These are phyloP conservation scores for Eristalis pertinax DNA, from an alignment of 2,888 invertebrate genomes.

Conservation along the genomic window DNA sequence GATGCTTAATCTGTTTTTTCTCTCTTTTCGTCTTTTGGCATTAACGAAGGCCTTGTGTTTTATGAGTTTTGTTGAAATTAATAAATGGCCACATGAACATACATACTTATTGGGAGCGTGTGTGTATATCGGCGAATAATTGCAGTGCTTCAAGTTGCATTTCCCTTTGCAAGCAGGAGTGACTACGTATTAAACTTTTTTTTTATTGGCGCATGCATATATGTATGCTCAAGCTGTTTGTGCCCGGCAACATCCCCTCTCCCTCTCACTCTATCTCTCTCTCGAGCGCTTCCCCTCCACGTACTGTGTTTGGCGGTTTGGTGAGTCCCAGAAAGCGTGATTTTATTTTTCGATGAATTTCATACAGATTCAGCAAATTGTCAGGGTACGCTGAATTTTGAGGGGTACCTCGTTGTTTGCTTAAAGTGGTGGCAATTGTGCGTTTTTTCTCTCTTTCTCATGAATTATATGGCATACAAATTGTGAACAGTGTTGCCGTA, in stretches of 20 bases:
- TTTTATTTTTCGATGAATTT: constrained; percentile 10
- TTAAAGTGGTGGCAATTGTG: not conserved
- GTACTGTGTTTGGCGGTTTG: not conserved
- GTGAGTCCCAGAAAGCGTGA: constrained; percentile 1
- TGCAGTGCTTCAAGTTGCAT: not conserved
- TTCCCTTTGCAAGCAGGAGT: too few species aligned
- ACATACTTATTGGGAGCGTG: not conserved
- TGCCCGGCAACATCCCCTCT: too few species aligned
- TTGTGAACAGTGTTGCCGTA: not conserved
- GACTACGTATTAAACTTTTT: too few species aligned
- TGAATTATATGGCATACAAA: not conserved
- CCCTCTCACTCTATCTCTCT: too few species aligned
- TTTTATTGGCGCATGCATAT: not conserved
- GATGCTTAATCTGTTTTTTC: not conserved
- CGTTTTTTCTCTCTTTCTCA: not conserved
- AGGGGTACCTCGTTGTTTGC: not conserved
- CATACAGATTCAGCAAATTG: constrained; percentile 35
- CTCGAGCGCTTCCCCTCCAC: not conserved
- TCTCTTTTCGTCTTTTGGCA: not conserved
- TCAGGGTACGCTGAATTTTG: not conserved
- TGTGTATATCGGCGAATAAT: not conserved
- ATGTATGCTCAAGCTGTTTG: not conserved
- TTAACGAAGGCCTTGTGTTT: not conserved
- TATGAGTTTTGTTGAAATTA: not conserved
- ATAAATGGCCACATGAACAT: not conserved